Percentiles rank a stretch among this genome's conserved stretches.
These are phyloP conservation scores for Zoroaster sp. DNA, from an alignment of 53 echinoderm and acorn worm species.

Conservation along the genomic window DNA sequence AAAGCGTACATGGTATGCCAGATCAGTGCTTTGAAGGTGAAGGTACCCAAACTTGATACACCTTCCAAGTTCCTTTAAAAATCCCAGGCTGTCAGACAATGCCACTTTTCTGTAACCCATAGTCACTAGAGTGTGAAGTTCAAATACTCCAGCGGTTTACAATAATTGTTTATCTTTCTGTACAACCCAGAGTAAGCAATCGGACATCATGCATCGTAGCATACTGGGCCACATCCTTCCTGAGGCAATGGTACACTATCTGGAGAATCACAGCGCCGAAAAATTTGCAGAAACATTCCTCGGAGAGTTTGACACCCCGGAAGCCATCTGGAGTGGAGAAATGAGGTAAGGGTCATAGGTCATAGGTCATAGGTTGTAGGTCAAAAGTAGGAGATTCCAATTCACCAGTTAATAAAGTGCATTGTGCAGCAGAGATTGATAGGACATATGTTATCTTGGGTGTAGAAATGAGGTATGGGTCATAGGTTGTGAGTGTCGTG, in stretches of 20 bases:
- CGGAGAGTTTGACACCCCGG: slow-evolving; percentile 98
- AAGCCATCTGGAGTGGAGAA: slow-evolving; percentile 95
- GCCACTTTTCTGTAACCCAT: too few species aligned
- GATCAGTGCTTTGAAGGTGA: not conserved
- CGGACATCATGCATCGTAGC: slow-evolving; percentile 96
- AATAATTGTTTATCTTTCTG: too few species aligned
- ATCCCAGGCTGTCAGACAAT: too few species aligned
- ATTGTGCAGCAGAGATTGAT: too few species aligned
- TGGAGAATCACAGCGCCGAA: slow-evolving; percentile 98
- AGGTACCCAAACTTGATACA: not conserved
- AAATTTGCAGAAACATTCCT: slow-evolving; percentile 99
- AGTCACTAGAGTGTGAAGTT: too few species aligned
- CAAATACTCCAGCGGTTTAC: too few species aligned
- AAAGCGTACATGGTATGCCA: too few species aligned
- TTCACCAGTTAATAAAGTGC: not conserved
- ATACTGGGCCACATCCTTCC: slow-evolving; percentile 92
- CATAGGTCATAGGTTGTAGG: not conserved
- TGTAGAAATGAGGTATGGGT: slow-evolving; percentile 85
- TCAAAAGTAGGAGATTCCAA: not conserved
- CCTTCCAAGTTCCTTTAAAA: too few species aligned
- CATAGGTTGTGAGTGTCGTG: too few species aligned
- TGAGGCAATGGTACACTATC: slow-evolving; percentile 97
- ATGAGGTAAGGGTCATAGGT: slow-evolving; percentile 76
- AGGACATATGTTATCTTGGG: slow-evolving; percentile 97
- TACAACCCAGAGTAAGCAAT: slow-evolving; percentile 87